A percentile compares a stretch with the other conserved stretches of the same genome.
phyloP scores from a whole-genome alignment of 2,797 vertebrate species.

The Microhierax caerulescens region DNA sequence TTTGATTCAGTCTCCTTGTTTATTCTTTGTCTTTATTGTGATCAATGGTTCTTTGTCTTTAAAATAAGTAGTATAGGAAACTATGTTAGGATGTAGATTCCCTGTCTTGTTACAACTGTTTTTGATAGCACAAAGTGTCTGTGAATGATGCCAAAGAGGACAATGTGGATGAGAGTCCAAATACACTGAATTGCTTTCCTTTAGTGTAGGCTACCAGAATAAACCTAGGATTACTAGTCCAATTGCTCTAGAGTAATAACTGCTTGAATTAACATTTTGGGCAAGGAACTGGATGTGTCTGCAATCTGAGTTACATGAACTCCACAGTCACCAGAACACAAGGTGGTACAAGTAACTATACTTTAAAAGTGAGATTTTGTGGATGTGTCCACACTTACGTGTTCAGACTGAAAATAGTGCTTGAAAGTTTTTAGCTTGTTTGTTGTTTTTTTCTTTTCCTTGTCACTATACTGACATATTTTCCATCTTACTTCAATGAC shows the following conservation, averaged over 20 bases:
- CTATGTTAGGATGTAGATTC: background rate
- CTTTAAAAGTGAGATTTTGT: background rate
- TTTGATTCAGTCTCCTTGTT: background rate
- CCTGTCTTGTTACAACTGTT: background rate
- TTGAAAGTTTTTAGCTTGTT: accelerated
- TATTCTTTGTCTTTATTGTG: background rate
- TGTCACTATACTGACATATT: background rate
- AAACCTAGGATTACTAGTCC: background rate
- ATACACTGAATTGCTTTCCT: background rate
- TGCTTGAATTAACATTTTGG: background rate
- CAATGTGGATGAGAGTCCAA: background rate
- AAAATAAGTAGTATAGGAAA: background rate
- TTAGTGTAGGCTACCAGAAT: background rate
- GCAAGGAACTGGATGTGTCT: background rate
- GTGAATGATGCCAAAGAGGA: background rate
- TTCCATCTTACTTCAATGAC: background rate
- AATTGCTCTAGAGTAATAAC: background rate
- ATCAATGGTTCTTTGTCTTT: background rate
- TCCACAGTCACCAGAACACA: background rate
- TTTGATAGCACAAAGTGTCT: background rate
- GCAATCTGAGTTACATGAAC: background rate
- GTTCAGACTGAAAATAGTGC: background rate
- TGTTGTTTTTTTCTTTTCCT: background rate
- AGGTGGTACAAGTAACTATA: background rate
- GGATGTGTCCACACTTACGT: background rate